Conservation (phyloP, 2,888 invertebrate species). For the Sphaerophoria rueppellii region DNA sequence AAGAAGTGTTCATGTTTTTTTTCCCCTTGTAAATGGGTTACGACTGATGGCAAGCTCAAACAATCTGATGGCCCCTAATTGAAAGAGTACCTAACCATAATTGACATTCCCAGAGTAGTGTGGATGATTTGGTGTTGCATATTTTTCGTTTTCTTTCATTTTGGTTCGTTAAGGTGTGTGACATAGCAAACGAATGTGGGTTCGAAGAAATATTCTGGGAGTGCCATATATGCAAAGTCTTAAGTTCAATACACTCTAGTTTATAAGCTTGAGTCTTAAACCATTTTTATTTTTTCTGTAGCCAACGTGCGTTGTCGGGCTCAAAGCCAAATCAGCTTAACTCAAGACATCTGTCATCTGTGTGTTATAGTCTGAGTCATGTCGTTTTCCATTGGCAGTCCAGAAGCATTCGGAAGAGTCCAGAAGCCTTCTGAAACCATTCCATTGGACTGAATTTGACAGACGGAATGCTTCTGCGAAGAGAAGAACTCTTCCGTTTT, state of each 20-base stretch:
- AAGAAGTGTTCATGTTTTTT: neutral
- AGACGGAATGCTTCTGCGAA: too few species aligned
- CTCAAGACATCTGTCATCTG: too few species aligned
- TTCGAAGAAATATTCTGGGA: conserved; percentile 36
- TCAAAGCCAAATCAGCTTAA: neutral
- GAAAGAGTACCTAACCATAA: conserved; percentile 59
- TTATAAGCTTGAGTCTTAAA: neutral
- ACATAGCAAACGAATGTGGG: conserved; percentile 11
- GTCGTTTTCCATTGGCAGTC: too few species aligned
- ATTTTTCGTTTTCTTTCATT: conserved; percentile 18
- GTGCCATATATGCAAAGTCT: conserved; percentile 49
- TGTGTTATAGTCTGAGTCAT: too few species aligned
- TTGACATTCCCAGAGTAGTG: conserved; percentile 56
- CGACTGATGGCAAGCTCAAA: conserved; percentile 24
- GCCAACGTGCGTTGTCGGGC: neutral
- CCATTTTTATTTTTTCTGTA: neutral
- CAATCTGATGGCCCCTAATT: conserved; percentile 58
- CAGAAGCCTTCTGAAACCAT: too few species aligned
- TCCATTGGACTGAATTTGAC: too few species aligned
- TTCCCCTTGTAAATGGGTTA: neutral
- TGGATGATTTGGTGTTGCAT: conserved; percentile 20
- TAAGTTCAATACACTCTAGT: neutral
- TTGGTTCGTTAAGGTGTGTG: conserved; percentile 40
- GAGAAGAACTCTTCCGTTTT: too few species aligned
- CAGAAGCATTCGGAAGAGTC: too few species aligned